Evolutionary conservation across 2,888 invertebrate genomes (phyloP).

Genomic region (Isotomurus palustris): DNA sequence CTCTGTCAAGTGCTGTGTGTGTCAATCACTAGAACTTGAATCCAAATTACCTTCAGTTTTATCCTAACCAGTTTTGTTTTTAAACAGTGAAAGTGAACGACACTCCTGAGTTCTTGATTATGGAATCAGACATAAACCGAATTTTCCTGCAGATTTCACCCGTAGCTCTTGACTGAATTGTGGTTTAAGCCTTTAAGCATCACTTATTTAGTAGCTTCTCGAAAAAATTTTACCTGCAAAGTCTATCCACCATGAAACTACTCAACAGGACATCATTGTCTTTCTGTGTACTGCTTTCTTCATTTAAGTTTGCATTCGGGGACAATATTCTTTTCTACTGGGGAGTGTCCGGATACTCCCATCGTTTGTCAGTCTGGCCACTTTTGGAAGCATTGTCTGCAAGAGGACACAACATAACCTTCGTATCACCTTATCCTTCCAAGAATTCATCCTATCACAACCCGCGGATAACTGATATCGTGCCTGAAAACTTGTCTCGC

Average conservation of each 20-base stretch:
- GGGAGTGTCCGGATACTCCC: slow-evolving; percentile 29
- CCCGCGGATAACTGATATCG: slow-evolving; percentile 23
- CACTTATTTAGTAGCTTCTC: no score
- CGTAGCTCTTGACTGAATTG: background rate
- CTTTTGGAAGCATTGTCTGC: slow-evolving; percentile 24
- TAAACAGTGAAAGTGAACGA: no score
- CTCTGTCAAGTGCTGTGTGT: no score
- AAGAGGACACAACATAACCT: slow-evolving; percentile 29
- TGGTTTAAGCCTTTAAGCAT: no score
- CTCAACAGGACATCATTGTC: background rate
- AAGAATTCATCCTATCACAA: slow-evolving; percentile 4
- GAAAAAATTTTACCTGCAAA: no score
- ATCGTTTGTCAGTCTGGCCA: slow-evolving; percentile 36
- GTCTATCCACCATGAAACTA: no score
- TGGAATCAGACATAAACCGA: no score
- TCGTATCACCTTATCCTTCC: slow-evolving; percentile 24
- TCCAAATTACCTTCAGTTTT: no score
- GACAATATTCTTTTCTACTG: slow-evolving; percentile 36
- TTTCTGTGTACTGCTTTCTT: background rate
- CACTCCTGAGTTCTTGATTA: no score
- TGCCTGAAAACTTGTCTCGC: slow-evolving; percentile 10
- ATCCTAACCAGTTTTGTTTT: no score
- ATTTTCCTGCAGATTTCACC: no score
- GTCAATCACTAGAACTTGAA: no score
- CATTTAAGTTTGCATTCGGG: background rate